phyloP scores from a whole-genome alignment of 2,888 invertebrate species.

The Drosophila melanocephala region DNA sequence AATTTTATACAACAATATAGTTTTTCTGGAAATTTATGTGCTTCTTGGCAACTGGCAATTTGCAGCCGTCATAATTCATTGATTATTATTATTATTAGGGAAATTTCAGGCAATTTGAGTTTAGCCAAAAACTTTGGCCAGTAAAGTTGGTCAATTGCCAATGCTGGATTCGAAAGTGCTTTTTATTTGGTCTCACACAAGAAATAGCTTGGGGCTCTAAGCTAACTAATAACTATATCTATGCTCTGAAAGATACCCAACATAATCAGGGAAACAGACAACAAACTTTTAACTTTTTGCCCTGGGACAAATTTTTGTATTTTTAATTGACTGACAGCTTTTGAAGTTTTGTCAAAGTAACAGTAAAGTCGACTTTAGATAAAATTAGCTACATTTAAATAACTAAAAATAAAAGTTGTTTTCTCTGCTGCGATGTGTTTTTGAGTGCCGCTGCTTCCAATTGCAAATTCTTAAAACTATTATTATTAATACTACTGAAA shows the following conservation, averaged over 20 bases:
- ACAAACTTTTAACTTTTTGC: slow-evolving; percentile 50
- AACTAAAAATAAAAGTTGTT: background rate
- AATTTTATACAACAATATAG: slow-evolving; percentile 53
- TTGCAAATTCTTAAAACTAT: slow-evolving; percentile 59
- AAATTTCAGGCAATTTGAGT: slow-evolving; percentile 45
- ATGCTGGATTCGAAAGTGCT: slow-evolving; percentile 22
- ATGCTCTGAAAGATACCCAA: slow-evolving; percentile 32
- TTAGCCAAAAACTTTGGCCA: slow-evolving; percentile 37
- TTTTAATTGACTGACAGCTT: slow-evolving; percentile 29
- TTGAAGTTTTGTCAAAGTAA: slow-evolving; percentile 23
- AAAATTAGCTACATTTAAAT: slow-evolving; percentile 50
- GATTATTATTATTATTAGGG: slow-evolving; percentile 59
- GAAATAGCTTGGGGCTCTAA: slow-evolving; percentile 47
- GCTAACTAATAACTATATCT: slow-evolving; percentile 48
- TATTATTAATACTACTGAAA: slow-evolving; percentile 28
- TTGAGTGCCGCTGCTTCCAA: slow-evolving; percentile 16
- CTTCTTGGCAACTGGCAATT: slow-evolving; percentile 60
- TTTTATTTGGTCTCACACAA: slow-evolving; percentile 39
- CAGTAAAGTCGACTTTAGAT: slow-evolving; percentile 22
- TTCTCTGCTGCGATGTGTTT: slow-evolving; percentile 11
- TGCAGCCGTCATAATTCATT: slow-evolving; percentile 71
- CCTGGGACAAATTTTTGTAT: slow-evolving; percentile 50
- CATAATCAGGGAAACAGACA: slow-evolving; percentile 63
- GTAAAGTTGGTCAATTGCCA: slow-evolving; percentile 45
- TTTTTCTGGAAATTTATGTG: slow-evolving; percentile 67